These are phyloP conservation scores for Sphinx pinastri DNA, from an alignment of 2,888 invertebrate genomes.

Conservation along the genomic window DNA sequence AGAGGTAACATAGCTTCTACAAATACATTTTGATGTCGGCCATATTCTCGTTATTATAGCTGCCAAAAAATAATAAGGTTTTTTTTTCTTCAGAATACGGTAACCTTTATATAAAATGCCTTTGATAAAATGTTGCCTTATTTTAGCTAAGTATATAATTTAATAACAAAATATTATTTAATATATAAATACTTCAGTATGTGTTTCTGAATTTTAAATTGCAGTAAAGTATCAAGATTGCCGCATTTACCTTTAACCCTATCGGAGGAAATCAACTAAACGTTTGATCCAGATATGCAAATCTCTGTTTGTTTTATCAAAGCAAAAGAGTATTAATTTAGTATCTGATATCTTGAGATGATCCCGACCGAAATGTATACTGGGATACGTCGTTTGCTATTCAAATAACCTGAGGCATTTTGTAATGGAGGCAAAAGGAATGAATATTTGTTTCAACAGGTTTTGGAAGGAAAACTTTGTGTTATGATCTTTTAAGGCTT, in stretches of 20 bases:
- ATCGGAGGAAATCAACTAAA: constrained; percentile 55
- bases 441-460: constrained; percentile 5
- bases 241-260: constrained; percentile 31
- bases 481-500: background rate
- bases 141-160: too few species aligned
- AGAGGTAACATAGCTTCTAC: too few species aligned
- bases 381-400: constrained; percentile 79
- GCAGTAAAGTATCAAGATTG: constrained; percentile 56
- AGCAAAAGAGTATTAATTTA: constrained; percentile 73
- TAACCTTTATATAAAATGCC: too few species aligned
- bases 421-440: constrained; percentile 7
- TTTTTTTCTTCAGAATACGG: too few species aligned
- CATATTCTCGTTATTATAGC: too few species aligned
- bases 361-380: constrained; percentile 68
- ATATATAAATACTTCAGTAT: constrained; percentile 26
- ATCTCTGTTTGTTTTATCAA: constrained; percentile 79
- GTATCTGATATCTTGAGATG: constrained; percentile 70
- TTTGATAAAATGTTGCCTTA: too few species aligned
- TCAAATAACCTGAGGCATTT: constrained; percentile 69
- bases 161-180: too few species aligned
- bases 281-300: constrained; percentile 73
- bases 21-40: too few species aligned
- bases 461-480: background rate
- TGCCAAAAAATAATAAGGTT: too few species aligned
- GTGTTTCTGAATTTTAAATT: constrained; percentile 22